These are phyloP conservation scores for Margaritifera margaritifera DNA, from an alignment of 2,888 invertebrate species.

Conservation along the genomic window DNA sequence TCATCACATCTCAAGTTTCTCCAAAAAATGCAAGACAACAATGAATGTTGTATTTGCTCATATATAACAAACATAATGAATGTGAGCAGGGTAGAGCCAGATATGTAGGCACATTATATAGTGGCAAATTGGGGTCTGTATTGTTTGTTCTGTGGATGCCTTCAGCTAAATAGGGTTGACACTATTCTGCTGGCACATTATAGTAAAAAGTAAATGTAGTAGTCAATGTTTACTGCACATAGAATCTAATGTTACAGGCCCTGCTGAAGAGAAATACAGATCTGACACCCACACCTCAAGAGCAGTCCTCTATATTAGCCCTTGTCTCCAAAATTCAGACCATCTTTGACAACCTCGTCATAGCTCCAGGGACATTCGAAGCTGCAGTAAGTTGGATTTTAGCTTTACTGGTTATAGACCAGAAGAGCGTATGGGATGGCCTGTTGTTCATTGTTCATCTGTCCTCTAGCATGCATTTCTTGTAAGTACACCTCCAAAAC, in stretches of 20 bases:
- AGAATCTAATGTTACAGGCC: constrained; percentile 77
- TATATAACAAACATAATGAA: background rate
- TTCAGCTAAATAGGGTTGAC: no score
- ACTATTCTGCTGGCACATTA: background rate
- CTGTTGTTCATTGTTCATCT: no score
- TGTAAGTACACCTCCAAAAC: no score
- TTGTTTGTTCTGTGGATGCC: no score
- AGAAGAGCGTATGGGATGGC: no score
- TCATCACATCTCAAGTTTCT: no score
- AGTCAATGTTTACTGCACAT: background rate
- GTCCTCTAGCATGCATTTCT: no score
- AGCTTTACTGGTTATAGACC: no score
- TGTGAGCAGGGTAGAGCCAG: background rate
- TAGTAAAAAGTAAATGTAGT: background rate
- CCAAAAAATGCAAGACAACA: no score
- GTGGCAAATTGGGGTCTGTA: no score
- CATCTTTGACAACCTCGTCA: constrained; percentile 93
- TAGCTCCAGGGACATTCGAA: constrained; percentile 93
- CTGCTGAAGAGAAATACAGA: constrained; percentile 93
- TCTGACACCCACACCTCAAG: constrained; percentile 90
- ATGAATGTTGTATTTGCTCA: background rate
- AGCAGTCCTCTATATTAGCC: constrained; percentile 93
- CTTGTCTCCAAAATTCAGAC: constrained; percentile 96
- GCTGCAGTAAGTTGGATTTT: constrained; percentile 86
- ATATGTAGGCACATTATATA: background rate